phyloP scores from a whole-genome alignment of 2,113 vertebrate species.

The Nycticebus coucang region DNA sequence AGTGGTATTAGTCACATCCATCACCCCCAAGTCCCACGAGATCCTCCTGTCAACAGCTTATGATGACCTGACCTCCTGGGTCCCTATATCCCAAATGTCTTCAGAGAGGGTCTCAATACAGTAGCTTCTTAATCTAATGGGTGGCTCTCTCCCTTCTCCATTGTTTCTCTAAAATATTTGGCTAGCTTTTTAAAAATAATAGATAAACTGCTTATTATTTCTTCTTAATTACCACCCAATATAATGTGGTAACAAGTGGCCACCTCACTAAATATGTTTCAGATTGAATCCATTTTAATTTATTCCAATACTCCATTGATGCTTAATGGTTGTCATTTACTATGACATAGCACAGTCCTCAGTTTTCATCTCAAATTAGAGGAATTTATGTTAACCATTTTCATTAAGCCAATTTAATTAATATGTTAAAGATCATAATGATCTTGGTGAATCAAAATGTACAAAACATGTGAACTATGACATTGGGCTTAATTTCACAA shows the following conservation, averaged over 20 bases:
- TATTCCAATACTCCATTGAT: neutral
- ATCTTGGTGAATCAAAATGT: constrained; percentile 31
- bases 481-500: neutral
- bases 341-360: neutral
- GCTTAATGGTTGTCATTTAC: constrained; percentile 4
- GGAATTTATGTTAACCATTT: neutral
- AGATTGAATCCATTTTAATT: constrained; percentile 22
- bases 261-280: neutral
- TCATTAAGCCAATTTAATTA: neutral
- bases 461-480: neutral
- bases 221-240: neutral
- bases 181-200: neutral
- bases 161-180: neutral
- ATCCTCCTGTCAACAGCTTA: neutral
- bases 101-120: neutral
- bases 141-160: neutral
- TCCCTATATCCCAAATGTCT: neutral
- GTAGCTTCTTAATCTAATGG: neutral
- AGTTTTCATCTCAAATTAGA: neutral
- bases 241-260: neutral
- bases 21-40: neutral
- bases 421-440: constrained; percentile 23
- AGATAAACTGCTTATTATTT: neutral
- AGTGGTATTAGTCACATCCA: neutral
- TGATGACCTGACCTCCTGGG: neutral